Percentiles rank a stretch among this genome's conserved stretches.
Conservation (phyloP, 2,888 invertebrate genomes). For the Andrena dorsata region DNA sequence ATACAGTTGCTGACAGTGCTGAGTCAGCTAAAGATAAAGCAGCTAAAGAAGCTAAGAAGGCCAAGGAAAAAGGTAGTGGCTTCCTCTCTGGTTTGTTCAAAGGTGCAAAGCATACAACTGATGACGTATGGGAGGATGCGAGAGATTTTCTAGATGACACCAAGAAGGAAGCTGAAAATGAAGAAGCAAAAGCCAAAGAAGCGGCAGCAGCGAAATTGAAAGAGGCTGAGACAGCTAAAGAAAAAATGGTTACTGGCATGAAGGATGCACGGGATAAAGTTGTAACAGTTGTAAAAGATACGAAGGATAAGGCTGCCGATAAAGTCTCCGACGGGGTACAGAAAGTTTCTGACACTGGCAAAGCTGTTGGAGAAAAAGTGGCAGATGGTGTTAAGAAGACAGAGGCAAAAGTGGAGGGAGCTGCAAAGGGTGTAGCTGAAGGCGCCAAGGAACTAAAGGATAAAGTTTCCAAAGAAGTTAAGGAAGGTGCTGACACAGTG, state of each 20-base stretch:
- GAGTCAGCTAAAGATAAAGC: constrained; percentile 34
- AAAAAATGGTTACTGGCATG: constrained; percentile 56
- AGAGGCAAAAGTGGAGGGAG: constrained; percentile 32
- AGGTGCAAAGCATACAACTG: constrained; percentile 26
- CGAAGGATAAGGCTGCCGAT: constrained; percentile 29
- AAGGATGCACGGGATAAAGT: constrained; percentile 53
- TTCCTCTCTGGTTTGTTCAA: constrained; percentile 49
- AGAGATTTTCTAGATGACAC: constrained; percentile 73
- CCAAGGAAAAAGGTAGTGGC: constrained; percentile 35
- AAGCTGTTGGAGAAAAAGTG: constrained; percentile 46
- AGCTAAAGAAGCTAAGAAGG: constrained; percentile 44
- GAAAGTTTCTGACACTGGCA: constrained; percentile 34
- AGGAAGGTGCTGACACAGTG: constrained; percentile 55
- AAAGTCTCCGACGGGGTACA: constrained; percentile 51
- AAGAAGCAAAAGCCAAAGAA: constrained; percentile 63
- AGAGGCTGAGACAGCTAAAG: constrained; percentile 34
- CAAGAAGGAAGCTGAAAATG: constrained; percentile 69
- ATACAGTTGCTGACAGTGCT: constrained; percentile 3
- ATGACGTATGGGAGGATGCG: constrained; percentile 65
- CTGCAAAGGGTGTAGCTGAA: constrained; percentile 38
- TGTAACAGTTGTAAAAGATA: not conserved
- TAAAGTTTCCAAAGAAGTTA: constrained; percentile 46
- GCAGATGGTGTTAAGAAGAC: constrained; percentile 71
- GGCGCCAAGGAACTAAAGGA: constrained; percentile 46
- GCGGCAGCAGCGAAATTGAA: constrained; percentile 9